Base-by-base conservation (phyloP, 1,140 invertebrate genomes). In the Chymomyza costata region DNA sequence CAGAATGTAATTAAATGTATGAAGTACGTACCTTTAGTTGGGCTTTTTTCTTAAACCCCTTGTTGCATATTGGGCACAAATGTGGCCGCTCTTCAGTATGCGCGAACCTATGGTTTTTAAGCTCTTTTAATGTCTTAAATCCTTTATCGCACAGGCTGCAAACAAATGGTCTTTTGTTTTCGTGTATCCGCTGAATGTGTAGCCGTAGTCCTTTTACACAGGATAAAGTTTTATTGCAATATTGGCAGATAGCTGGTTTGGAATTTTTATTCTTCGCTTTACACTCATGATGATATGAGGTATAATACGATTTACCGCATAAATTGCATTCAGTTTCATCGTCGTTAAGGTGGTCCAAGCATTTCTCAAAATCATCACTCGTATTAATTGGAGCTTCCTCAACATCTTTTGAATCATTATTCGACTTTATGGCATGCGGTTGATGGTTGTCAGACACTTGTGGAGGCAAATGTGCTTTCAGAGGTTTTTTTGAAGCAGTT, bases 81-180 rank as follows among this genome's bases (percentile, higher is more conserved):
- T 58, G 78, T 1, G 70, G 70, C 2, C 40, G 44, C 7, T 57
- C 56, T 1, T 76, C 86, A 11, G 84, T 87, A 54, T 88, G 88
- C 0, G 86, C 85, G 3, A 87, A 78, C 55, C 86, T 83, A 57
- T 88, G 88, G 18, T 87, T 86, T 7, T 82, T 83, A 1, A 88
- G 63, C 11, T 85, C 82, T 0, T 83, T 83, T 16, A 82, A 81
- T 6, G 86, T 87, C 41, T 86, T 86, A 3, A 88, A 84, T 1
- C 70, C 54, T 14, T 86, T 86, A 0, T 86, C 86, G 51, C 88
- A 88, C 35, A 82, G 61, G 28, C 86, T 85, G 56, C 88, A 88
- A 14, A 87, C 71, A 39, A 82, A 88, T 1, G 85, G 83, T 41
- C 86, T 65, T 21, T 84, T 69, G 14, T 85, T 73, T 16, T 81